Evolutionary conservation across 1,140 invertebrate genomes (phyloP).

Genomic region (Euwallacea fornicatus): DNA sequence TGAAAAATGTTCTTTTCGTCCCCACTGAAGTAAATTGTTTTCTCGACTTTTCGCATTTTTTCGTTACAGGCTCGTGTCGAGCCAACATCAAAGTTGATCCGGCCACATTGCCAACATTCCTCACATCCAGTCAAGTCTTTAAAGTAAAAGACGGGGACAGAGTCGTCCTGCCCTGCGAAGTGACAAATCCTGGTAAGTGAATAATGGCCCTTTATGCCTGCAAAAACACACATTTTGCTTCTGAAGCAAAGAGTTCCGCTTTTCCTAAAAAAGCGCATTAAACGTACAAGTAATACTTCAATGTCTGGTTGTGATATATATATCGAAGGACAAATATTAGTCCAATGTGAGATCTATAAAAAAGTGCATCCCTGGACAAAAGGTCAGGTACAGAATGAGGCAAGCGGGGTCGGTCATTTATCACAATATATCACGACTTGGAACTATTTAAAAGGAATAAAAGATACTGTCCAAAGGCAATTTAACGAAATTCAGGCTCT

Average conservation of each 20-base stretch:
- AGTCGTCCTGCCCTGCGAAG: slow-evolving; percentile 52
- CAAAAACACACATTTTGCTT: no score
- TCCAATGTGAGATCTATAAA: not conserved
- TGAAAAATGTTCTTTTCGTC: not conserved
- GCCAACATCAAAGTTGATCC: slow-evolving; percentile 51
- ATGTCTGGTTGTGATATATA: no score
- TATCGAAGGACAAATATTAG: no score
- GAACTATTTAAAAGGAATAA: slow-evolving; percentile 21
- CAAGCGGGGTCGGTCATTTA: slow-evolving; percentile 14
- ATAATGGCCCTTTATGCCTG: not conserved
- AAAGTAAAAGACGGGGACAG: slow-evolving; percentile 53
- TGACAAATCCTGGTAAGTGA: slow-evolving; percentile 52
- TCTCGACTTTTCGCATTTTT: slow-evolving; percentile 10
- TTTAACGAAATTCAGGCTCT: slow-evolving; percentile 37
- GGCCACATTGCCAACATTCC: slow-evolving; percentile 51
- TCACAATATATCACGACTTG: slow-evolving; percentile 21
- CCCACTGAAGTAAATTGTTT: not conserved
- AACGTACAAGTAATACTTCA: no score
- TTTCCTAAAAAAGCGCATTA: no score
- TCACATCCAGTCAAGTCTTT: slow-evolving; percentile 53
- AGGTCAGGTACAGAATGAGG: slow-evolving; percentile 8
- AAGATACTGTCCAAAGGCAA: slow-evolving; percentile 41
- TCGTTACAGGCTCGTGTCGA: slow-evolving; percentile 48
- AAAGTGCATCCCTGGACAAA: not conserved
- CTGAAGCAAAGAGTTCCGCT: no score